Conservation (phyloP, 1,140 invertebrate species). For the Brachionus asplanchnoidis region DNA sequence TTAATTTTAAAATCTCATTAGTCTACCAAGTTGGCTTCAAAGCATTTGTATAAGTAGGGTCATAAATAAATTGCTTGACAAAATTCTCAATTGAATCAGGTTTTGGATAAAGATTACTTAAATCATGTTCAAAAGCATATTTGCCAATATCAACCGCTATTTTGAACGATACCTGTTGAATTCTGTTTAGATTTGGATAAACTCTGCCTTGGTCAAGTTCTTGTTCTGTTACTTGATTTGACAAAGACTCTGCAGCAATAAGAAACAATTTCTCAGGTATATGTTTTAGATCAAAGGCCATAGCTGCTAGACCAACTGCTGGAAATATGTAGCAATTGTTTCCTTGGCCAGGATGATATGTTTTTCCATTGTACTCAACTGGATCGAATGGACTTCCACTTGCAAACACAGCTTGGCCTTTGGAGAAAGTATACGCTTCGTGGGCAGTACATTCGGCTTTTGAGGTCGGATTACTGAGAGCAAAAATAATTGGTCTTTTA, state of each 20-base stretch:
- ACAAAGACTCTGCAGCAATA: slow-evolving; percentile 63
- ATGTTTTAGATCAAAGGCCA: slow-evolving; percentile 50
- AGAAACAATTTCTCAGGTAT: slow-evolving; percentile 55
- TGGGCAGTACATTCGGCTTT: slow-evolving; percentile 95
- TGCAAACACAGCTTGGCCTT: slow-evolving; percentile 50
- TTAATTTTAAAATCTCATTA: slow-evolving; percentile 45
- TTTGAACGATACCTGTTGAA: slow-evolving; percentile 74
- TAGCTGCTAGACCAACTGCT: slow-evolving; percentile 53
- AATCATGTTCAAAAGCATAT: slow-evolving; percentile 45
- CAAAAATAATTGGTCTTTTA: slow-evolving; percentile 83
- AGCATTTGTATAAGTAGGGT: background rate
- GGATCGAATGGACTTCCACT: slow-evolving; percentile 54
- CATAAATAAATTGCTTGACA: background rate
- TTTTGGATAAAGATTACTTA: slow-evolving; percentile 77
- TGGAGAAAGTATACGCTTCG: slow-evolving; percentile 61
- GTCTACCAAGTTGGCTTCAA: background rate
- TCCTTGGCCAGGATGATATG: slow-evolving; percentile 53
- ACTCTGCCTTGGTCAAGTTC: slow-evolving; percentile 76
- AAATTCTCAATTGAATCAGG: slow-evolving; percentile 58
- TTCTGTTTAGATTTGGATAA: slow-evolving; percentile 78
- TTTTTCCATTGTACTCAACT: slow-evolving; percentile 48
- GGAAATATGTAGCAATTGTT: slow-evolving; percentile 58
- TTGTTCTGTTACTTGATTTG: slow-evolving; percentile 70
- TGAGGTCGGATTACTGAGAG: slow-evolving; percentile 87
- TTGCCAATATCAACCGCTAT: slow-evolving; percentile 43